Evolutionary conservation across 1,140 invertebrate genomes (phyloP).

Genomic region (Drosophila mojavensis): DNA sequence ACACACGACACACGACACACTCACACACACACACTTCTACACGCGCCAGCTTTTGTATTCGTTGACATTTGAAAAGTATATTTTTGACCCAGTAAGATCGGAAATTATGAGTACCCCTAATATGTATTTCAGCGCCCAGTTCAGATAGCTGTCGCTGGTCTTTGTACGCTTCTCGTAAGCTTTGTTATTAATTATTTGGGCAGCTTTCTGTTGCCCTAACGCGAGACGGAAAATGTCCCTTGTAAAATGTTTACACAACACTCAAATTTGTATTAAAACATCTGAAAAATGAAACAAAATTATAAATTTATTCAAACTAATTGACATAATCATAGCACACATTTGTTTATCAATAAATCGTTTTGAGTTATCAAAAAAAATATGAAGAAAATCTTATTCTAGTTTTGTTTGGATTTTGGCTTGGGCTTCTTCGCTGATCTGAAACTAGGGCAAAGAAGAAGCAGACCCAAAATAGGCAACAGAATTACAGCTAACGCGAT

Average conservation of each 20-base stretch:
- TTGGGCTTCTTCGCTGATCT: constrained; percentile 11
- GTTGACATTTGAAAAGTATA: constrained; percentile 9
- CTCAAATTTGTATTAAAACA: constrained; percentile 31
- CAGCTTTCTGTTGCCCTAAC: constrained; percentile 63
- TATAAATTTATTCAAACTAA: constrained; percentile 17
- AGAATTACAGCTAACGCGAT: constrained; percentile 26
- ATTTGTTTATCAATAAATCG: constrained; percentile 44
- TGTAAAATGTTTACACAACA: constrained; percentile 35
- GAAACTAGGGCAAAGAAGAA: constrained; percentile 11
- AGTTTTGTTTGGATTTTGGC: constrained; percentile 52
- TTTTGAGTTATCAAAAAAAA: constrained; percentile 35
- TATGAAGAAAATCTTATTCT: constrained; percentile 6
- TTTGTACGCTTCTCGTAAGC: constrained; percentile 72
- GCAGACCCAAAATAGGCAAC: constrained; percentile 28
- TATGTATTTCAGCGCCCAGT: constrained; percentile 70
- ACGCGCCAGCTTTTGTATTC: constrained; percentile 41
- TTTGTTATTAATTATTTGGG: constrained; percentile 70
- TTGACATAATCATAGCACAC: constrained; percentile 29
- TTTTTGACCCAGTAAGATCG: constrained; percentile 6
- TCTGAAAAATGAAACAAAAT: neutral
- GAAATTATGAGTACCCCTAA: constrained; percentile 27
- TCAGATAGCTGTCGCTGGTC: constrained; percentile 63
- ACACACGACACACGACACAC: constrained; percentile 31
- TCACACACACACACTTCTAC: constrained; percentile 32
- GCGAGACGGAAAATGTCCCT: constrained; percentile 30